phyloP scores from a whole-genome alignment of 2,888 invertebrate genomes.

The Tipula confusa region DNA sequence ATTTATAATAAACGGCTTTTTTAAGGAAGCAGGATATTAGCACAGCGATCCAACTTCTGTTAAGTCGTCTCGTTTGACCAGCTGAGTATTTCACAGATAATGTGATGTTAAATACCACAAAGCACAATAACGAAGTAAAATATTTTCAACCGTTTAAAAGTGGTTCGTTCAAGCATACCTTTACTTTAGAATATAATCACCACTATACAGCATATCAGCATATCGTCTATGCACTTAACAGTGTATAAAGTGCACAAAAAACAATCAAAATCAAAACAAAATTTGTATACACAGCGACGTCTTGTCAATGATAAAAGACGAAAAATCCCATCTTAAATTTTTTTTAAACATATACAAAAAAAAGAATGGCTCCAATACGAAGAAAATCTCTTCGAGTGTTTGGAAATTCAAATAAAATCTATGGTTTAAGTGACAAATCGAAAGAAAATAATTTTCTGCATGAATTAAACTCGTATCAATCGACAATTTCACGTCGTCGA shows the following conservation, averaged over 20 bases:
- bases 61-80: too few relatives aligned
- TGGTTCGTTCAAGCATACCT: too few relatives aligned
- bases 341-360: neutral
- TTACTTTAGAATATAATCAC: too few relatives aligned
- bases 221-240: neutral
- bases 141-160: too few relatives aligned
- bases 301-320: neutral
- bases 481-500: neutral
- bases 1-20: too few relatives aligned
- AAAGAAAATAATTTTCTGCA: conserved; percentile 5
- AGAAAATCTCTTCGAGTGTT: neutral
- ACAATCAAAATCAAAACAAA: neutral
- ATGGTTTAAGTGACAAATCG: neutral
- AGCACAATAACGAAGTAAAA: too few relatives aligned
- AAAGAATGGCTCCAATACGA: neutral
- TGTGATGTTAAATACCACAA: too few relatives aligned
- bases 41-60: too few relatives aligned
- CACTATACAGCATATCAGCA: neutral
- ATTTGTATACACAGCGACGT: neutral
- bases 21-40: too few relatives aligned
- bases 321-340: neutral
- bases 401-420: conserved; percentile 25
- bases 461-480: neutral
- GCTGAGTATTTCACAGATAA: too few relatives aligned
- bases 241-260: neutral